A percentile compares a stretch with the other conserved stretches of the same genome.
Conservation (phyloP, 1,140 invertebrate genomes). For the Drosophila paulistorum region DNA sequence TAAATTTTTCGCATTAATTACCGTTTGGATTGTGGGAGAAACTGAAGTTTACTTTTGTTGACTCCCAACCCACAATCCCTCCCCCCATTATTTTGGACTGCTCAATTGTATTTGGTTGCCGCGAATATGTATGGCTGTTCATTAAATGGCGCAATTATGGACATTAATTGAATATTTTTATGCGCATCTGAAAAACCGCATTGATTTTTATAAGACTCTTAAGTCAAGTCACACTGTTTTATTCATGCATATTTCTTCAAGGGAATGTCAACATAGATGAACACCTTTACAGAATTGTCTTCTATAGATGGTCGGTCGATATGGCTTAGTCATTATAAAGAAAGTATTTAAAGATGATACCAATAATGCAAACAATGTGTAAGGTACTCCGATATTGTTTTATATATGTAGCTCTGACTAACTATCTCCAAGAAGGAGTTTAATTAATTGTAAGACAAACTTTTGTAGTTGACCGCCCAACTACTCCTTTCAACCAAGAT, state of each 20-base stretch:
- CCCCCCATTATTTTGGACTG: constrained; percentile 7
- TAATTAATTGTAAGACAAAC: too few species aligned
- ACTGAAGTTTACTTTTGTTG: constrained; percentile 55
- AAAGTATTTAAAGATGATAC: too few species aligned
- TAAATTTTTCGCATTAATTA: constrained; percentile 80
- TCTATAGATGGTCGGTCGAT: too few species aligned
- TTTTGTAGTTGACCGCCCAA: too few species aligned
- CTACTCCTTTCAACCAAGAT: too few species aligned
- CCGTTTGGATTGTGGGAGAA: constrained; percentile 38
- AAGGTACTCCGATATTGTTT: too few species aligned
- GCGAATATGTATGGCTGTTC: constrained; percentile 57
- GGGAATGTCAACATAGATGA: neutral
- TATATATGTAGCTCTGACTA: too few species aligned
- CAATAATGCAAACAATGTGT: too few species aligned
- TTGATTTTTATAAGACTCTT: neutral
- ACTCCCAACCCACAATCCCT: too few species aligned
- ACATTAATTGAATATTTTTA: constrained; percentile 47
- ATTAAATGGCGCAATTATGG: constrained; percentile 60
- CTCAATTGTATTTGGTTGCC: constrained; percentile 64
- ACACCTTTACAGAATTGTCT: neutral
- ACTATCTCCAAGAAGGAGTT: too few species aligned
- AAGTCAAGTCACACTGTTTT: neutral
- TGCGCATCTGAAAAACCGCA: neutral
- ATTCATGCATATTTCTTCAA: neutral
- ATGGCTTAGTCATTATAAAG: too few species aligned